Base-by-base conservation (phyloP, 2,113 vertebrate species). In the Platysteira castanea region DNA sequence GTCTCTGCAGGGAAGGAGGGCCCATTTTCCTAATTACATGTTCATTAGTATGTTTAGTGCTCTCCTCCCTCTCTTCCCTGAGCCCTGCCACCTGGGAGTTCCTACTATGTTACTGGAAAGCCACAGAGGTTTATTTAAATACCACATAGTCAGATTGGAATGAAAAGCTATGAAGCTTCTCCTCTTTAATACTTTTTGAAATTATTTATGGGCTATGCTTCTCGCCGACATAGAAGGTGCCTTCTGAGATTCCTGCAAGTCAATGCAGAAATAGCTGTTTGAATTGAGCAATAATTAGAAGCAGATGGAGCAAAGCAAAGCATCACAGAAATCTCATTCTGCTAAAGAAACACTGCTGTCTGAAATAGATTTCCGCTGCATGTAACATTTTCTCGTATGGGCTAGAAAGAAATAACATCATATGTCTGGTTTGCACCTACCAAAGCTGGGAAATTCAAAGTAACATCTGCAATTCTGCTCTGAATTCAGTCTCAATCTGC, bases 11-110 rank as follows among this genome's bases (percentile, higher is more conserved):
- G 96, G 95, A 95, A 87, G 75, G 93, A 95, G 77, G 68, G 91
- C 87, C 94, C 85, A 92, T 96, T 97, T 97, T 97, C 92, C 91
- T 96, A 97, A 98, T 98, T 97, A 95, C 87, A 82, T 97, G 91
- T 94, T 97, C 90, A 95, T 93, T 96, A 97, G 96, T 96, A 96
- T 94, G 83, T 97, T 96, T 95, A 96, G 94, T 87, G 94, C 94
- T 97, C 97, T 97, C 94, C 96, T 94, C 81, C 91, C 88, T 94
- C 87, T 94, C 83, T 96, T 93, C 90, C 87, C 84, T 81, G 70
- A 82, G 92, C 84, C 87, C 78, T 71, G 78, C 96, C 94, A 95
- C 95, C 92, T 93, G 95, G 95, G 97, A 97, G 90, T 95, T 92
- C 93, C 93, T 95, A 79, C 77, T 83, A 79, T 95, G 93, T 95